Base-by-base conservation (phyloP, 1,140 invertebrate genomes). In the Sarcophaga peregrina region DNA sequence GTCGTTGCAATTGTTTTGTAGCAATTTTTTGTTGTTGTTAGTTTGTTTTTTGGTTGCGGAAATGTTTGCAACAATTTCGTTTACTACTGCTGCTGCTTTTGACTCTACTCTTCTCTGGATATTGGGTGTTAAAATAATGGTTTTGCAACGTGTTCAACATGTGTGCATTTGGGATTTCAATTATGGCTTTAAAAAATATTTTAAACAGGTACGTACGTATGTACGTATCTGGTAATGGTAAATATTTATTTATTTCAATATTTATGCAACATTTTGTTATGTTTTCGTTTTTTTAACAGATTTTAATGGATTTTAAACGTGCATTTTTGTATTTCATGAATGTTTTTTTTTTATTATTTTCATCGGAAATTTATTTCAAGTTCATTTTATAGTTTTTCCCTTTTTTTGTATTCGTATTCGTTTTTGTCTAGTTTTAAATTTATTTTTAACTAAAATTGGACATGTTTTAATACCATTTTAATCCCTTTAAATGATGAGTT, bases 141-240 rank as follows among this genome's bases (percentile, higher is more conserved):
- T 52, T 84, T 84, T 82, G 81, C 81, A 84, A 84, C 83, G 83
- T 84, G 83, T 74, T 78, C 81, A 73, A 80, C 48, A 62, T 80
- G 68, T 82, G 62, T 84, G 62, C 83, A 84, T 82, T 84, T 81
- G 62, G 83, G 83, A 84, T 84, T 84, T 84, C 83, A 84, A 84
- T 84, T 84, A 84, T 84, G 82, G 83, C 81, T 68, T 58, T 52
- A 84, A 82, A 82, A 81, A 81, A 83, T 20, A 20, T 52, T 76
- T 84, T 84, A 74, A 78, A 78, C 50, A 52, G 75, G 75, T 78
- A 78, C 9, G 3, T 10, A 3, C 45, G 5, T 50, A 50, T 8
- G 37, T 11, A n/a, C n/a, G 45, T 15, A 46, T 74, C 9, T 74
- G 5, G 2, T 11, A 37, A 73, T 4, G 62, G 52, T 10, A 15